phyloP scores from a whole-genome alignment of 1,140 invertebrate species.

The Sarcophaga bullata region DNA sequence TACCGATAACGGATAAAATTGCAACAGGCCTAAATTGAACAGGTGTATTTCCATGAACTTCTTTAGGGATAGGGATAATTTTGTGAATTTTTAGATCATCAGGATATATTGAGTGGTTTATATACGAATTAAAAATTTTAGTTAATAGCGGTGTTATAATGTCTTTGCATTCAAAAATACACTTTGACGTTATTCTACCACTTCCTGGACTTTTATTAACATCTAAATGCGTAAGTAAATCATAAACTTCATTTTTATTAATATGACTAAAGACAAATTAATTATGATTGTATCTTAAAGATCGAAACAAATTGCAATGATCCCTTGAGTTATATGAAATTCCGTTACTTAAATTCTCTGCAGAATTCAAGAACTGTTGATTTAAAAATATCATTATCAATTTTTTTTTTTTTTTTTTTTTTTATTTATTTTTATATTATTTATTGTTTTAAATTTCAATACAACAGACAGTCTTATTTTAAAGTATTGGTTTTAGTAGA shows the following conservation, averaged over 20 bases:
- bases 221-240: too few species aligned
- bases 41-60: too few species aligned
- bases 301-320: not conserved
- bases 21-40: too few species aligned
- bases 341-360: not conserved
- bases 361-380: too few species aligned
- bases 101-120: not conserved
- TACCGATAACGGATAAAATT: too few species aligned
- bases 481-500: not conserved
- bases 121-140: not conserved
- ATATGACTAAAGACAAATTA: not conserved
- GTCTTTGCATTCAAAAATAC: not conserved
- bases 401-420: not conserved
- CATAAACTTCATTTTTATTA: not conserved
- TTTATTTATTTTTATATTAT: not conserved
- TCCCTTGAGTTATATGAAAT: too few species aligned
- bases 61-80: too few species aligned
- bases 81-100: too few species aligned
- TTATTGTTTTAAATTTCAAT: not conserved
- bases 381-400: not conserved
- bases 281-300: not conserved
- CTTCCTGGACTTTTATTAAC: too few species aligned
- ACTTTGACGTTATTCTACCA: conserved; percentile 1
- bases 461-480: not conserved
- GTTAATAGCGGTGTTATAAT: not conserved